Evolutionary conservation across 2,888 invertebrate genomes (phyloP), one percentile per base, ranked within the genome.

Genomic region (Rhabditoides inermis): DNA sequence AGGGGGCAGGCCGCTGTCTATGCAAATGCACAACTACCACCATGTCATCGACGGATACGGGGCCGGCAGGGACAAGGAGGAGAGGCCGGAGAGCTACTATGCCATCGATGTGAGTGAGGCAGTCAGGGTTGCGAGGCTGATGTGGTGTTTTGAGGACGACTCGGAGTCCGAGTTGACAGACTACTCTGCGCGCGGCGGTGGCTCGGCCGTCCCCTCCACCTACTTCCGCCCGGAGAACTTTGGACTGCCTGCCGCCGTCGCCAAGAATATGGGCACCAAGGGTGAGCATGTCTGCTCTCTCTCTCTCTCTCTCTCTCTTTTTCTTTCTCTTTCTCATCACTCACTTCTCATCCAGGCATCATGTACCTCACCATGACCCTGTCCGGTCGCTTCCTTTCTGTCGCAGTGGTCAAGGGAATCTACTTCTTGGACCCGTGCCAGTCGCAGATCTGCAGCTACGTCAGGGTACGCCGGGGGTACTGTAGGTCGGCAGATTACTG

Each of bases 351-450:
- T 45, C 42, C 49, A 54, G 66, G 66, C 36, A 65, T 68, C 52
- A 25, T 68, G 25, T 68, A 61, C 47, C 23, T 68, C 23, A 47
- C 51, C 36, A 60, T 68, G 55, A 53, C 61, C 4, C 26, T 65
- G 3, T 49, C 53, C 51, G 65, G 63, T 22, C 22, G 55, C 39
- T 53, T 56, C 37, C 49, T 68, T 12, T 53, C 51, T 25, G 58
- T 68, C 26, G 51, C 50, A 32, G 30, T 68, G 12, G 53, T 60
- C 20, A 58, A 60, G 15, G 65, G 56, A 7, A 47, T 53, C 25
- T 65, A 62, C 51, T 68, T 68, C 53, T 44, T 63, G 20, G 58
- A 61, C 12, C 20, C 54, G 3, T 25, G 45, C 12, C 52, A 53
- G 30, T 49, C 56, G 1, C 49, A 32, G 15, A 45, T 60, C 28